Conservation (phyloP, 2,797 vertebrate genomes). For the Leontocebus nigricollis region DNA sequence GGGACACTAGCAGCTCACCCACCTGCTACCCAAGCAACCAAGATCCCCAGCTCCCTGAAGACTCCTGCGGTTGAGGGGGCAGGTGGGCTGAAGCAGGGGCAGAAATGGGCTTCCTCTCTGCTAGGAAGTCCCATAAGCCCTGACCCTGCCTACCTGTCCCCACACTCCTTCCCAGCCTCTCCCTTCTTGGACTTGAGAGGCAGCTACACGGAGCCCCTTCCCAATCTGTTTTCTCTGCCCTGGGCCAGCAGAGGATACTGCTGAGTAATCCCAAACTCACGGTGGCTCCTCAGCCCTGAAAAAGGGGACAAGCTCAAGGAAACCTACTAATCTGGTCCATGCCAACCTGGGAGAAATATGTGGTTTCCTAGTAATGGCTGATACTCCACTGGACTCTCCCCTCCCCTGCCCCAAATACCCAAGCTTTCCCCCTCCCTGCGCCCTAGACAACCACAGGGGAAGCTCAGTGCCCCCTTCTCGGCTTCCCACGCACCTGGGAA, state of each 20-base stretch:
- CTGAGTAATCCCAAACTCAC: constrained; percentile 76
- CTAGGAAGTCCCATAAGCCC: background rate
- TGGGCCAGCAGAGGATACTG: constrained; percentile 58
- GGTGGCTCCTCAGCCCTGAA: background rate
- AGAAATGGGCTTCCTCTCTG: background rate
- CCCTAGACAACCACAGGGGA: constrained; percentile 19
- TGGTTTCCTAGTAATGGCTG: background rate
- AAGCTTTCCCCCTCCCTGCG: background rate
- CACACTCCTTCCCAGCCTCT: background rate
- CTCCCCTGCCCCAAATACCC: background rate
- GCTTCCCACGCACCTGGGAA: constrained; percentile 63
- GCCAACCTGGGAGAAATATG: background rate
- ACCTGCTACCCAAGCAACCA: constrained; percentile 61
- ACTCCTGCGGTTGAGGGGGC: background rate
- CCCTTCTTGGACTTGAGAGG: background rate
- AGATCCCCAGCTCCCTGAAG: background rate
- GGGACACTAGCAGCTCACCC: constrained; percentile 59
- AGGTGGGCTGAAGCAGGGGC: background rate
- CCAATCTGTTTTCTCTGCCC: background rate
- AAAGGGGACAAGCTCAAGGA: constrained; percentile 5
- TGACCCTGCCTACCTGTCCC: background rate
- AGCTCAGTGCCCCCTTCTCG: constrained; percentile 9
- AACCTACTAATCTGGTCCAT: constrained; percentile 16
- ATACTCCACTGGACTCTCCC: background rate
- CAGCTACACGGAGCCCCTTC: background rate